Evolutionary conservation across 2,888 invertebrate species (phyloP), one percentile per base, ranked within the genome.

Genomic region (Junonia oenone): DNA sequence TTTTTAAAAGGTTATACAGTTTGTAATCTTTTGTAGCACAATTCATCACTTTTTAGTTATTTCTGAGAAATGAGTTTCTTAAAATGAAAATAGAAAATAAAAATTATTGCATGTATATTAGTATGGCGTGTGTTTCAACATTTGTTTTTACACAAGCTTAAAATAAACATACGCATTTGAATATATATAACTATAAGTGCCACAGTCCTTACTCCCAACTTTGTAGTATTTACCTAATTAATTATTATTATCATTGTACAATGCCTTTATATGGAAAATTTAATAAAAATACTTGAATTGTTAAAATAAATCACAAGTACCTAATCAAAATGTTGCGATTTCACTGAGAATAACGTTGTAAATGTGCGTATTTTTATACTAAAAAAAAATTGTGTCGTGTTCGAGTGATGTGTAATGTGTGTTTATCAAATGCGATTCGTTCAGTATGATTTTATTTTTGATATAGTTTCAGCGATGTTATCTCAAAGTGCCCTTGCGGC

Each of bases 401-500:
- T 62, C 63, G 68, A 66, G 71, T 72, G 71, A 63, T 67, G 66
- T 67, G 68, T 73, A 65, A 68, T 65, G 69, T 69, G 72, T 75
- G 63, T 68, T 61, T 61, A 64, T 57, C 65, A 73, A 61, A 60
- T 59, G 40, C 51, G 51, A 51, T 51, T 46, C 31, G 40, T 52
- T 53, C 40, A 22, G 43, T 63, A 45, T 58, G 57, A 55, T 33
- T 58, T 63, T 37, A n/a, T 55, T 58, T 62, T 51, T 15, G 27
- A 73, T 78, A 75, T 58, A 69, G 64, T 73, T 76, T 75, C 73
- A 78, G 73, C 75, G 75, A 78, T 68, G 75, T 79, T 78, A 78
- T 81, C 73, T 83, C 70, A 69, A 89, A 89, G 89, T 88, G 89
- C 81, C 84, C 87, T 89, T 88, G 83, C 71, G 84, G 79, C 81